Evolutionary conservation across 2,113 vertebrate species (phyloP).

Genomic region (Chamaetylas fuelleborni): DNA sequence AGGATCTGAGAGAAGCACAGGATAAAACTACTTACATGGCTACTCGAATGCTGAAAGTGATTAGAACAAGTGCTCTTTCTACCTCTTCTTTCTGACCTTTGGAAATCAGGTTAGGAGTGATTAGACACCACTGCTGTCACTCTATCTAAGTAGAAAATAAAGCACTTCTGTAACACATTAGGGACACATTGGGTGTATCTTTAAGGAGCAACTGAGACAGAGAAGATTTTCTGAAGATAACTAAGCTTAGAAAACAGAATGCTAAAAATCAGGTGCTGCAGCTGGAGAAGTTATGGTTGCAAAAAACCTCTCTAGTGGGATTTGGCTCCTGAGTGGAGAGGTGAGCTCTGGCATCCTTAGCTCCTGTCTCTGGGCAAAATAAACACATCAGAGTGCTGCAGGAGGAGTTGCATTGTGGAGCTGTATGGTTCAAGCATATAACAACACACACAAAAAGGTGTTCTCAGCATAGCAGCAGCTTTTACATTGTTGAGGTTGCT

Average conservation of each 20-base stretch:
- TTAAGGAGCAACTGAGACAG: background rate
- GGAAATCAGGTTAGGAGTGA: background rate
- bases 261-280: background rate
- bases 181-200: background rate
- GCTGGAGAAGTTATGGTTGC: background rate
- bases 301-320: background rate
- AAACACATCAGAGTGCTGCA: background rate
- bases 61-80: background rate
- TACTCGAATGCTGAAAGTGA: background rate
- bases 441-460: background rate
- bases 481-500: background rate
- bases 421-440: background rate
- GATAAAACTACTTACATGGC: background rate
- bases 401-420: background rate
- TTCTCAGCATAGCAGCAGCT: background rate
- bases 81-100: background rate
- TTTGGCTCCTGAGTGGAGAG: background rate
- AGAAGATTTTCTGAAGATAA: background rate
- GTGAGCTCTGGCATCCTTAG: background rate
- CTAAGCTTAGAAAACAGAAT: background rate
- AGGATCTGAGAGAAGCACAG: background rate
- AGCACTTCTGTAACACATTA: background rate
- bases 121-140: background rate
- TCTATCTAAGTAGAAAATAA: background rate
- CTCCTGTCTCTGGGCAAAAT: background rate